phyloP scores from a whole-genome alignment of 2,888 invertebrate genomes.

The Mystacides longicornis region DNA sequence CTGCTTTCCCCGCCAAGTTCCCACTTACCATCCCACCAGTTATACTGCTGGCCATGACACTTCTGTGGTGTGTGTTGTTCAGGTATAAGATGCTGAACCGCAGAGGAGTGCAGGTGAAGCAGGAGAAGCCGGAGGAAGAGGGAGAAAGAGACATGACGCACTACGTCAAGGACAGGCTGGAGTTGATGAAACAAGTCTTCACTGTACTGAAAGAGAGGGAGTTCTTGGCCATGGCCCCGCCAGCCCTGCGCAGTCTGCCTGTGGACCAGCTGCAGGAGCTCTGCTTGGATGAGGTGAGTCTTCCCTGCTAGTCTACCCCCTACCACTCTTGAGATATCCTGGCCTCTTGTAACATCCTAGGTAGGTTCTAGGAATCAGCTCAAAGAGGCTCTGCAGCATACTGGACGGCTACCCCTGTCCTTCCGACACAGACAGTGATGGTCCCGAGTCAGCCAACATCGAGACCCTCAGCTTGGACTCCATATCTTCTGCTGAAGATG shows the following conservation, averaged over 20 bases:
- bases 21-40: no score
- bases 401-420: conserved; percentile 46
- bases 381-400: conserved; percentile 50
- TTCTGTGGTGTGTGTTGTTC: no score
- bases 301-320: no score
- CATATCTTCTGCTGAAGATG: conserved; percentile 49
- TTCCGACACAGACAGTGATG: conserved; percentile 39
- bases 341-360: no score
- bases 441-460: conserved; percentile 28
- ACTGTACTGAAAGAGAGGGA: conserved; percentile 50
- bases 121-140: no score
- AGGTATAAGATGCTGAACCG: no score
- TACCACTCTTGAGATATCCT: no score
- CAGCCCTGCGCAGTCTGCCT: conserved; percentile 40
- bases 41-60: no score
- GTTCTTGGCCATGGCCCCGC: conserved; percentile 49
- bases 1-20: no score
- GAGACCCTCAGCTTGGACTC: conserved; percentile 57
- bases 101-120: no score
- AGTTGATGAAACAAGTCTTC: conserved; percentile 53
- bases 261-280: conserved; percentile 51
- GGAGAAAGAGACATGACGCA: conserved; percentile 49
- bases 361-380: conserved; percentile 52
- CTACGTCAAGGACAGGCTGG: conserved; percentile 53
- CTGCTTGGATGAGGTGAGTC: conserved; percentile 51